These are phyloP conservation scores for Eucriotettix oculatus DNA, from an alignment of 2,888 invertebrate species.

Conservation along the genomic window DNA sequence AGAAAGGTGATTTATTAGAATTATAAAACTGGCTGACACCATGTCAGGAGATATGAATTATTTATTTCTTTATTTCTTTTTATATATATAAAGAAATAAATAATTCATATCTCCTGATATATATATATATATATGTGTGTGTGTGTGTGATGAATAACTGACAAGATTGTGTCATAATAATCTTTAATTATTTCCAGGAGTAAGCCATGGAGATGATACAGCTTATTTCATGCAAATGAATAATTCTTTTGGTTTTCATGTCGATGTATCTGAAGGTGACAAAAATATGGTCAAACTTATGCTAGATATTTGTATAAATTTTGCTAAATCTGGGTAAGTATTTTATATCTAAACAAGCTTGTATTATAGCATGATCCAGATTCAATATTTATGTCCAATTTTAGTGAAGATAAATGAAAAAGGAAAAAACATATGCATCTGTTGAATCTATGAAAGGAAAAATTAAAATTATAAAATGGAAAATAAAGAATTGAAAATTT, in stretches of 20 bases:
- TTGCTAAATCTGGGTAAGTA: conserved; percentile 1
- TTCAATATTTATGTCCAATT: no score
- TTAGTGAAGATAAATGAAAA: no score
- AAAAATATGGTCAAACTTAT: neutral
- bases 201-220: conserved; percentile 46
- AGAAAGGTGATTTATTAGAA: no score
- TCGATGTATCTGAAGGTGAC: neutral
- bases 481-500: no score
- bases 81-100: no score
- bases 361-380: neutral
- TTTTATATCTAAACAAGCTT: neutral
- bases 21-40: no score
- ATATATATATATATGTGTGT: neutral
- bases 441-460: no score
- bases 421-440: no score
- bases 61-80: no score
- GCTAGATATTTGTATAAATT: neutral
- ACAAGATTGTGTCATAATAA: neutral
- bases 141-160: neutral
- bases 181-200: conserved; percentile 28
- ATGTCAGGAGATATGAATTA: no score
- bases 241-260: neutral
- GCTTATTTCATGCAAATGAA: conserved; percentile 30
- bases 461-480: no score
- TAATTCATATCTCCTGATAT: no score